Percentiles rank a stretch among this genome's conserved stretches.
Conservation (phyloP, 53 echinoderm and acorn worm genomes). For the Holothuria leucospilota region DNA sequence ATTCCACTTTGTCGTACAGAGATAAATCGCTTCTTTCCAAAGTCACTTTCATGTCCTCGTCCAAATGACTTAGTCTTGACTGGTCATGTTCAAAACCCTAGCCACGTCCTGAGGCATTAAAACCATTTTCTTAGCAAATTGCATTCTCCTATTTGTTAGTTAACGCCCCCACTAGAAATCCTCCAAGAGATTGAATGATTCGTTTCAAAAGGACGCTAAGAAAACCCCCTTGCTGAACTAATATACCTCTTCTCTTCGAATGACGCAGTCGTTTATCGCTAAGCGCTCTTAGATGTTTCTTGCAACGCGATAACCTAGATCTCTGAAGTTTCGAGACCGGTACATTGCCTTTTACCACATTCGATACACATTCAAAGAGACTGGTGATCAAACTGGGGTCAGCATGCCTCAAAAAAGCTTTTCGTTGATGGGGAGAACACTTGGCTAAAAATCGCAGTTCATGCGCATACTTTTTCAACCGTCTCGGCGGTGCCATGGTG, state of each 20-base stretch:
- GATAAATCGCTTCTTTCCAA: too few species aligned
- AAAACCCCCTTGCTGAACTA: slow-evolving; percentile 61
- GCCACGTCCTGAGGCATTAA: slow-evolving; percentile 32
- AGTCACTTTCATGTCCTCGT: too few species aligned
- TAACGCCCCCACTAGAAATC: slow-evolving; percentile 7
- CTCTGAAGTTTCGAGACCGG: slow-evolving; percentile 47
- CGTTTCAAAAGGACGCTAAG: slow-evolving; percentile 51
- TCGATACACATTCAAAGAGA: slow-evolving; percentile 66
- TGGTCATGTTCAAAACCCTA: slow-evolving; percentile 2
- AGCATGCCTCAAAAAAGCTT: slow-evolving; percentile 43
- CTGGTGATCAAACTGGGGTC: slow-evolving; percentile 49
- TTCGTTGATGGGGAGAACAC: slow-evolving; percentile 45
- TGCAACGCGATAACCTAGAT: slow-evolving; percentile 52
- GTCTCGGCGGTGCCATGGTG: too few species aligned
- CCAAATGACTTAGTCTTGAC: too few species aligned
- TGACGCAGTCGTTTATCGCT: slow-evolving; percentile 33
- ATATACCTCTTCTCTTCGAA: slow-evolving; percentile 27
- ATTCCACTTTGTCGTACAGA: too few species aligned
- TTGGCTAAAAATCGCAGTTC: slow-evolving; percentile 58
- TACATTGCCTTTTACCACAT: slow-evolving; percentile 68
- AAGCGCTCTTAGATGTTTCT: slow-evolving; percentile 55
- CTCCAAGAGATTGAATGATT: slow-evolving; percentile 36
- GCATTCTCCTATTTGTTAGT: slow-evolving; percentile 37
- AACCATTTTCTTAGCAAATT: not conserved
- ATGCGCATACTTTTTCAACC: slow-evolving; percentile 31